A percentile compares a stretch with the other conserved stretches of the same genome.
These are phyloP conservation scores for Synergus itoensis DNA, from an alignment of 2,888 invertebrate genomes.

Conservation along the genomic window DNA sequence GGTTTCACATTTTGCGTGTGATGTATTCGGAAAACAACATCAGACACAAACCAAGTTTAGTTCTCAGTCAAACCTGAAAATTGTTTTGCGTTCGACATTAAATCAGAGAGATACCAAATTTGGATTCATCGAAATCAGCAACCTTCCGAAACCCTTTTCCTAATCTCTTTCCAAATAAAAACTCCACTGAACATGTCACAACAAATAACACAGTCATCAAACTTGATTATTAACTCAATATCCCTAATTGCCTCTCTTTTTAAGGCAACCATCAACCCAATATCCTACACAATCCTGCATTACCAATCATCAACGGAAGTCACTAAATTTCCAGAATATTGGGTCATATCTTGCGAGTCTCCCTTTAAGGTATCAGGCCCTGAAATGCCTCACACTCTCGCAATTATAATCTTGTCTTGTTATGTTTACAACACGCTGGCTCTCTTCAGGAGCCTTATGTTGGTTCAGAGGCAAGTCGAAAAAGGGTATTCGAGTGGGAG, in stretches of 20 bases:
- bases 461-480: constrained; percentile 35
- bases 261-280: not conserved
- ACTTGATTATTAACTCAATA: not conserved
- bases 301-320: not conserved
- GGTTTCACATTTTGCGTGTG: too few relatives aligned
- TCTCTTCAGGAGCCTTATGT: constrained; percentile 1
- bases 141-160: not conserved
- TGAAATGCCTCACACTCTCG: constrained; percentile 8
- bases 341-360: not conserved
- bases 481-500: constrained; percentile 14
- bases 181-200: not conserved
- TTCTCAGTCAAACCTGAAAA: too few relatives aligned
- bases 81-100: not conserved
- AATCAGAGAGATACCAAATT: not conserved
- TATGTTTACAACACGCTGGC: constrained; percentile 15
- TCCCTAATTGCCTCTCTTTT: not conserved
- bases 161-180: not conserved
- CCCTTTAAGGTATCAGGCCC: constrained; percentile 41
- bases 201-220: not conserved
- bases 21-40: too few relatives aligned
- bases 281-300: not conserved
- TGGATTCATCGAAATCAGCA: not conserved
- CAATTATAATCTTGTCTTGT: constrained; percentile 14
- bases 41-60: too few relatives aligned
- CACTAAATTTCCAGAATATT: not conserved